Percentiles rank a stretch among this genome's conserved stretches.
Evolutionary conservation across 2,797 vertebrate species (phyloP).

Genomic region (Propithecus perrieri): DNA sequence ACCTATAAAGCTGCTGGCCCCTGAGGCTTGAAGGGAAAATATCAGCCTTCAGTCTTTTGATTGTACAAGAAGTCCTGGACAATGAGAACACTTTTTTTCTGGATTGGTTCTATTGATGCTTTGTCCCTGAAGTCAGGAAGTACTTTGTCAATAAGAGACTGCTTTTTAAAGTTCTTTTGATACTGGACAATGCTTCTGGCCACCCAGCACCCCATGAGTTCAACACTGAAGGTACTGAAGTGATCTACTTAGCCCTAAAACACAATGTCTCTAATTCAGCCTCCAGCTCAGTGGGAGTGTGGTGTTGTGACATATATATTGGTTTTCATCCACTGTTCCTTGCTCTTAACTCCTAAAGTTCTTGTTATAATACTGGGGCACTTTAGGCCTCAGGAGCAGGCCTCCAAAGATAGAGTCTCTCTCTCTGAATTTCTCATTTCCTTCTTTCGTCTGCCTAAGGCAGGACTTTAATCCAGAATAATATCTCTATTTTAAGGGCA

Average conservation of each 20-base stretch:
- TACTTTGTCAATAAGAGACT: background rate
- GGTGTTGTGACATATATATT: too few species aligned
- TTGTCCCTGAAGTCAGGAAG: background rate
- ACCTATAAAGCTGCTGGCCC: background rate
- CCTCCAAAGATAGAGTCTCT: too few species aligned
- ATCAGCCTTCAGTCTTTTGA: background rate
- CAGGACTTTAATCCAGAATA: background rate
- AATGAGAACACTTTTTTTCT: background rate
- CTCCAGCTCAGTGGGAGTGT: too few species aligned
- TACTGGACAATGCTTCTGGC: background rate
- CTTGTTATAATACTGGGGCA: too few species aligned
- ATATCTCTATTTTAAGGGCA: background rate
- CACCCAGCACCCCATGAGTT: background rate
- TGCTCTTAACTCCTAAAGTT: too few species aligned
- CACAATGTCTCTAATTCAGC: background rate
- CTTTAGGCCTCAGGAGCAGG: too few species aligned
- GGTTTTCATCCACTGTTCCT: too few species aligned
- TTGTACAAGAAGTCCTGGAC: background rate
- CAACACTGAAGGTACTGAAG: background rate
- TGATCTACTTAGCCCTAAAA: background rate
- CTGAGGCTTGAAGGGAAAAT: background rate
- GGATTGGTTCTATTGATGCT: background rate
- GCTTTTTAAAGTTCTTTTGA: background rate
- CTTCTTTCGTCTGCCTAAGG: too few species aligned
- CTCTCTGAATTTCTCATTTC: too few species aligned